Base-by-base conservation (phyloP, 2,113 vertebrate genomes). In the Rhinoderma darwinii region DNA sequence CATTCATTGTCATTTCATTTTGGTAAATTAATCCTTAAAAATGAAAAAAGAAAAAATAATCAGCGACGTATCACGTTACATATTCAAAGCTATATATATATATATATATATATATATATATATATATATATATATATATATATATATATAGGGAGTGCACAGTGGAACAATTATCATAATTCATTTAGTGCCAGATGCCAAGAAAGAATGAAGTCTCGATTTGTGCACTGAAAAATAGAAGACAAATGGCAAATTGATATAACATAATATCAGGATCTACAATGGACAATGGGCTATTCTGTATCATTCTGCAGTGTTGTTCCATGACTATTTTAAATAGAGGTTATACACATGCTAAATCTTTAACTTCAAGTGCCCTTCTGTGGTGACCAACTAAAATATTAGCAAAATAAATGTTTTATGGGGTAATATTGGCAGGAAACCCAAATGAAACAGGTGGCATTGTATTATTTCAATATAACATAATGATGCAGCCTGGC, bases 381-480 rank as follows among this genome's bases (percentile, higher is more conserved):
- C 92, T 95, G 93, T 93, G 94, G 93, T 95, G 94, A 96, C 94
- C 93, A 95, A 94, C 92, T 94, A 93, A 94, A 95, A 95, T 94
- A 95, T 96, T 95, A 95, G 94, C 94, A 94, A 94, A 95, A 96
- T 93, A 95, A 94, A 93, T 92, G 93, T 95, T 96, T 97, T 96
- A 96, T 96, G 94, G 92, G 95, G 93, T 93, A 96, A 93, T 88
- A 91, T 96, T 97, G 96, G 96, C 96, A 96, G 92, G 82, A 92
- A 86, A 93, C 92, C 92, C 89, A 89, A 91, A 89, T 89, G 92
- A 95, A 97, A 97, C 97, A 98, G 97, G 96, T 98, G 97, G 96
- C 94, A 96, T 95, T 94, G 95, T 95, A 95, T 95, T 96, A 97
- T 98, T 97, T 96, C 94, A 97, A 95, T 97, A 95, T 96, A 96